Base-by-base conservation (phyloP, 2,113 vertebrate species). In the Cottus gobio region DNA sequence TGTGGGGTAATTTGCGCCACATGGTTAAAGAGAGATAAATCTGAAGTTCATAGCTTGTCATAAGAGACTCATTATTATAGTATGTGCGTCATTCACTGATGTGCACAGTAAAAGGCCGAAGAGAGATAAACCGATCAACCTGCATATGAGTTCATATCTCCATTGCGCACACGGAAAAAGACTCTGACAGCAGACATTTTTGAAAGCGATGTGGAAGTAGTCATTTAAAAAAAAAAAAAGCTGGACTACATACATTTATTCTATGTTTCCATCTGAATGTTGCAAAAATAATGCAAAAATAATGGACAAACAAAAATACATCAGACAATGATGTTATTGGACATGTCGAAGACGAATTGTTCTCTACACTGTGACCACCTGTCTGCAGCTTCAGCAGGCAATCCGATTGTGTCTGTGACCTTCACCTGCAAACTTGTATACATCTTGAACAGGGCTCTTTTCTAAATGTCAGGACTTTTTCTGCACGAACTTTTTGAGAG, bases 1-100 rank as follows among this genome's bases (percentile, higher is more conserved):
- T 71, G 26, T 64, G 44, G 15, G 83, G 56, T 73, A 74, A 80
- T 81, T 83, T 89, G 48, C 90, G 83, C 90, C 84, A 86, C 71
- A 86, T 62, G 68, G 69, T 89, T 89, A 85, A 60, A 67, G 58
- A 5, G 20, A 7, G 5, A 81, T 68, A 71, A 4, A 7, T 60
- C 2, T 0, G 4, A 58, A 71, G 69, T 77, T 66, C 2, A 61
- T 48, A 26, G 26, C 24, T 48, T 48, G 18, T 28, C 5, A 77
- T 62, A n/a, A 46, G 63, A 31, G 2, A 37, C 2, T 64, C 10
- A 6, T 79, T 61, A 36, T 62, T 39, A 58, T 16, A 10, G 7
- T 15, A 4, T 61, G 44, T 7, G 9, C 39, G 28, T 20, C 22
- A 15, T 75, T 20, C 42, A 7, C 26, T 20, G 54, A 20, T 46